Percentiles rank a stretch among this genome's conserved stretches.
These are phyloP conservation scores for Pterobdella sp. DNA, from an alignment of 2,888 invertebrate species.

Conservation along the genomic window DNA sequence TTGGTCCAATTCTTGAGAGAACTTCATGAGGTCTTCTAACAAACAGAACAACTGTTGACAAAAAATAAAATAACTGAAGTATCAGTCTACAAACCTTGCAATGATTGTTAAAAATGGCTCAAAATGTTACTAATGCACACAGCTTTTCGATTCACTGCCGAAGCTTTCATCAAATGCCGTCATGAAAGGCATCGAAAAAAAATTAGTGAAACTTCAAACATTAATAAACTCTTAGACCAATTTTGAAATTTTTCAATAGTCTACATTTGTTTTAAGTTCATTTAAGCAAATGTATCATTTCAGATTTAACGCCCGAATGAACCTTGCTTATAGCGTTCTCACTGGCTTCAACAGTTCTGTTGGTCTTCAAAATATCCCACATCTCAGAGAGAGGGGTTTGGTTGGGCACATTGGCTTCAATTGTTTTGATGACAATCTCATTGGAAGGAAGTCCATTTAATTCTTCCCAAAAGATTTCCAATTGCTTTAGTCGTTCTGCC, in stretches of 20 bases:
- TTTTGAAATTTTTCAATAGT: neutral
- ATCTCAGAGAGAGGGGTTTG: slow-evolving; percentile 22
- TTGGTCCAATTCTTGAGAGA: slow-evolving; percentile 9
- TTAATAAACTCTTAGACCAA: neutral
- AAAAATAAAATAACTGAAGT: no score
- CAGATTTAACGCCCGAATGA: neutral
- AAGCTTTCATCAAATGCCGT: no score
- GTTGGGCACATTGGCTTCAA: slow-evolving; percentile 24
- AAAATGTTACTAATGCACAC: no score
- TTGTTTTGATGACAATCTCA: slow-evolving; percentile 20
- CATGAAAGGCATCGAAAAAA: no score
- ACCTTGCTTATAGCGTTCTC: slow-evolving; percentile 24
- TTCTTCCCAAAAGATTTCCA: slow-evolving; percentile 14
- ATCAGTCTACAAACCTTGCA: no score
- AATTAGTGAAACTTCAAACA: no score
- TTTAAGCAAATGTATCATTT: neutral
- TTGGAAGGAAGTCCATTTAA: slow-evolving; percentile 20
- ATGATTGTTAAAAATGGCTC: no score
- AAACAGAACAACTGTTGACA: slow-evolving; percentile 22
- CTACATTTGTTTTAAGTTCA: neutral
- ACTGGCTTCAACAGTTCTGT: slow-evolving; percentile 20
- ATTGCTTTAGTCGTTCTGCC: slow-evolving; percentile 12
- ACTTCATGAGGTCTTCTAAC: slow-evolving; percentile 28
- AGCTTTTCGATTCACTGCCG: no score
- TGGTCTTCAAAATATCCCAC: slow-evolving; percentile 26